Evolutionary conservation across 2,113 vertebrate species (phyloP), one percentile per base, ranked within the genome.

Genomic region (Cyprinodon tularosa): DNA sequence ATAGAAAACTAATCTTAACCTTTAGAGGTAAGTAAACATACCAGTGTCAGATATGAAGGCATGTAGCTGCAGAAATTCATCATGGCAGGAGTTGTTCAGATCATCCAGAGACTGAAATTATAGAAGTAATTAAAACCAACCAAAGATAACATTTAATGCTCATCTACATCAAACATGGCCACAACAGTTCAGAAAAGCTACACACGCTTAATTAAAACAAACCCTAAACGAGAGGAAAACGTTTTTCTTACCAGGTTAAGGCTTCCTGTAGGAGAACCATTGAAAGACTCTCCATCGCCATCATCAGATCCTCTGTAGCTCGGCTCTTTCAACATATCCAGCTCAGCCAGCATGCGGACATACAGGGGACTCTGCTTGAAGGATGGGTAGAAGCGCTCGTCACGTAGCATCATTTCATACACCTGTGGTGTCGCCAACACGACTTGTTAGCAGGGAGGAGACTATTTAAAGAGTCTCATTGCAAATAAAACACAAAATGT

Each of bases 41-140:
- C 98, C 98, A 60, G 98, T 99, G 86, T 99, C 98, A n/a, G 98
- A 99, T 92, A 99, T 99, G 79, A 95, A 98, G 40, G 98, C 98
- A 63, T 97, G 95, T 37, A 99, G 94, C 77, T 97, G 97, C 87
- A 96, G 74, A 68, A 89, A 84, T 68, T 99, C 98, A 82, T 99
- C 98, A 82, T 95, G 89, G 92, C 96, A 93, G 68, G 96, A 93
- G 81, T 92, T 98, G 81, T 95, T 96, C 90, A 99, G 96, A 88
- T 99, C 98, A 88, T 99, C 98, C 88, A 99, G 93, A 74, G 97
- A 99, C 98, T 99, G 75, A 50, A 91, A 80, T 7, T 39, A 77
- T 71, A 98, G 97, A 99, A 90, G 77, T 7, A 42, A 77, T 72
- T 84, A 83, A 22, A 75, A 64, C 2, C 8, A 17, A 3, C 36